Percentiles rank a stretch among this genome's conserved stretches.
Conservation (phyloP, 2,113 vertebrate genomes). For the Chamaea fasciata region DNA sequence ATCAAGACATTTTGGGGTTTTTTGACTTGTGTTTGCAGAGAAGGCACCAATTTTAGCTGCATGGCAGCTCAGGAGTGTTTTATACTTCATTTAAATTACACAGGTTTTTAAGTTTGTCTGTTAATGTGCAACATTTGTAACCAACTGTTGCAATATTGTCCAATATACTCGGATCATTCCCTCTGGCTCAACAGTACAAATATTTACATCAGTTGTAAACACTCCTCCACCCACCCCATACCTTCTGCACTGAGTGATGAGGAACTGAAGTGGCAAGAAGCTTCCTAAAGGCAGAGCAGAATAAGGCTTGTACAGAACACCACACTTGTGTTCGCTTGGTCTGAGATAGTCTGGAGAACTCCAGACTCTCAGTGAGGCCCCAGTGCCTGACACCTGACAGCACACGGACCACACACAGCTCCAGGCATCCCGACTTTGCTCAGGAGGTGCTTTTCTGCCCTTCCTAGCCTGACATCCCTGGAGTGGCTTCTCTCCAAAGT, state of each 20-base stretch:
- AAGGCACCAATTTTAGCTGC: slow-evolving; percentile 57
- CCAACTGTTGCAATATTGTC: background rate
- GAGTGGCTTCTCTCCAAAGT: slow-evolving; percentile 28
- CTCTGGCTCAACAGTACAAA: slow-evolving; percentile 12
- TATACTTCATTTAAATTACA: slow-evolving; percentile 45
- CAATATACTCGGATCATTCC: background rate
- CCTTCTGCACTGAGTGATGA: slow-evolving; percentile 8
- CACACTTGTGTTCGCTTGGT: background rate
- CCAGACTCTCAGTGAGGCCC: background rate
- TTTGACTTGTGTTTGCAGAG: background rate
- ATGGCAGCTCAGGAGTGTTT: slow-evolving; percentile 53
- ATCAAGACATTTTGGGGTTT: background rate
- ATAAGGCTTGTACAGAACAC: background rate
- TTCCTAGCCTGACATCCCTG: background rate
- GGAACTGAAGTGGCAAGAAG: background rate
- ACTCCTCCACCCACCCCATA: background rate
- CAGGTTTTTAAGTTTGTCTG: background rate
- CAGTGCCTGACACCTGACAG: background rate
- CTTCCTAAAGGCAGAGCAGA: slow-evolving; percentile 21
- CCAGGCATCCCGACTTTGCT: background rate
- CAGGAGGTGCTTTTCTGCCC: background rate
- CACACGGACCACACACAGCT: background rate
- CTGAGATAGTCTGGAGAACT: background rate
- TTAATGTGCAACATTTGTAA: background rate
- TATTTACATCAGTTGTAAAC: slow-evolving; percentile 45